A percentile compares a stretch with the other conserved stretches of the same genome.
These are phyloP conservation scores for Lapara coniferarum DNA, from an alignment of 2,888 invertebrate species.

Conservation along the genomic window DNA sequence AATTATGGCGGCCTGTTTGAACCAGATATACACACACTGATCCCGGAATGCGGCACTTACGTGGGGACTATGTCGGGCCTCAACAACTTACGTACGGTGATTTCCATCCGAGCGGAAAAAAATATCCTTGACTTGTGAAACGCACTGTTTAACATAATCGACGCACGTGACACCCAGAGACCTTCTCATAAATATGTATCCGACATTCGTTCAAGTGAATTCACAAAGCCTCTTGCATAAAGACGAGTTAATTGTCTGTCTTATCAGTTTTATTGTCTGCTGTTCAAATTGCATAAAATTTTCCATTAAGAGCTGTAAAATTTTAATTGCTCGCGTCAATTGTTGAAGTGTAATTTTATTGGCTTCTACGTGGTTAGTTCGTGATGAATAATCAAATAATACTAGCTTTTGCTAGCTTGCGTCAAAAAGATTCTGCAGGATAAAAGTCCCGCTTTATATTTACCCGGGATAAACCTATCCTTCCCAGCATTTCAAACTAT, in stretches of 20 bases:
- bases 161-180: neutral
- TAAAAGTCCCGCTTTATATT: too few relatives aligned
- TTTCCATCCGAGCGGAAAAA: too few relatives aligned
- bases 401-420: too few relatives aligned
- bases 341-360: neutral
- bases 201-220: constrained; percentile 19
- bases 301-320: neutral
- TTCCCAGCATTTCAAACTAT: too few relatives aligned
- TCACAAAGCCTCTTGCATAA: constrained; percentile 4
- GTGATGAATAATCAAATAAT: neutral
- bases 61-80: too few relatives aligned
- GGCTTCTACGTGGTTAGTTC: neutral
- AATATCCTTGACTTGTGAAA: too few relatives aligned
- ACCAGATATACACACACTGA: too few relatives aligned
- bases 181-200: constrained; percentile 20
- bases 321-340: neutral
- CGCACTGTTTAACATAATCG: neutral
- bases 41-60: too few relatives aligned
- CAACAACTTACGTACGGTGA: too few relatives aligned
- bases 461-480: too few relatives aligned
- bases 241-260: constrained; percentile 7
- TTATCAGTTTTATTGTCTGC: constrained; percentile 6
- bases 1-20: too few relatives aligned
- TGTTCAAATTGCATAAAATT: neutral
- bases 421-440: too few relatives aligned